These are phyloP conservation scores for Nowickia ferox DNA, from an alignment of 2,888 invertebrate species.

Conservation along the genomic window DNA sequence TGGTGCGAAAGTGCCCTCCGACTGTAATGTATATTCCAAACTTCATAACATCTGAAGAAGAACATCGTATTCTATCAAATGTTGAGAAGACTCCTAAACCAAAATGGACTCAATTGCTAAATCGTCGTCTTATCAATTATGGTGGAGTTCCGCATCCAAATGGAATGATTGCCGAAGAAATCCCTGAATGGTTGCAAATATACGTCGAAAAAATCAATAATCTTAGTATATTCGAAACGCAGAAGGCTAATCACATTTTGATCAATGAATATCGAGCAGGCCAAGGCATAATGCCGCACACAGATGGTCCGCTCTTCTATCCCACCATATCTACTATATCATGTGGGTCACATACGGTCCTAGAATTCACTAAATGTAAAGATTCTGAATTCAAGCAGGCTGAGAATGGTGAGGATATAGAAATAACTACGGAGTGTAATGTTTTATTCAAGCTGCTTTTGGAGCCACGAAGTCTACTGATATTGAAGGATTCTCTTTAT, in stretches of 20 bases:
- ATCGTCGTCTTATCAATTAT: slow-evolving; percentile 98
- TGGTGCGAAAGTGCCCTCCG: slow-evolving; percentile 82
- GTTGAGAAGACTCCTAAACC: slow-evolving; percentile 93
- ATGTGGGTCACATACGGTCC: slow-evolving; percentile 94
- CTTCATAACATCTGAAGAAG: slow-evolving; percentile 91
- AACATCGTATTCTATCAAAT: slow-evolving; percentile 87
- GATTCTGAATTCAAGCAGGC: slow-evolving; percentile 53
- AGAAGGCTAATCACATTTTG: slow-evolving; percentile 94
- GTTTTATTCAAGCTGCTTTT: slow-evolving; percentile 90
- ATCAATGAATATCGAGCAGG: slow-evolving; percentile 97
- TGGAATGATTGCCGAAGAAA: slow-evolving; percentile 95
- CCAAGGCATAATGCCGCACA: slow-evolving; percentile 98
- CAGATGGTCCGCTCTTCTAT: slow-evolving; percentile 96
- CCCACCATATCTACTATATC: slow-evolving; percentile 96
- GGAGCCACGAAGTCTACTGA: slow-evolving; percentile 93
- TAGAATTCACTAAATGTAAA: slow-evolving; percentile 87
- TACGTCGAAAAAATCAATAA: slow-evolving; percentile 88
- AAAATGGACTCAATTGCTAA: slow-evolving; percentile 96
- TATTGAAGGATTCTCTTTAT: slow-evolving; percentile 93
- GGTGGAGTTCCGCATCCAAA: slow-evolving; percentile 97
- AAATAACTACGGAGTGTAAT: slow-evolving; percentile 69
- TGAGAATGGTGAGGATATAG: slow-evolving; percentile 8
- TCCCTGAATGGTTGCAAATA: slow-evolving; percentile 92
- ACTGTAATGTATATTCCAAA: slow-evolving; percentile 90
- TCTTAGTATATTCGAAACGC: slow-evolving; percentile 85